Evolutionary conservation across 64 coral and sea anemone genomes (phyloP).

Genomic region (Montipora efflorescens): DNA sequence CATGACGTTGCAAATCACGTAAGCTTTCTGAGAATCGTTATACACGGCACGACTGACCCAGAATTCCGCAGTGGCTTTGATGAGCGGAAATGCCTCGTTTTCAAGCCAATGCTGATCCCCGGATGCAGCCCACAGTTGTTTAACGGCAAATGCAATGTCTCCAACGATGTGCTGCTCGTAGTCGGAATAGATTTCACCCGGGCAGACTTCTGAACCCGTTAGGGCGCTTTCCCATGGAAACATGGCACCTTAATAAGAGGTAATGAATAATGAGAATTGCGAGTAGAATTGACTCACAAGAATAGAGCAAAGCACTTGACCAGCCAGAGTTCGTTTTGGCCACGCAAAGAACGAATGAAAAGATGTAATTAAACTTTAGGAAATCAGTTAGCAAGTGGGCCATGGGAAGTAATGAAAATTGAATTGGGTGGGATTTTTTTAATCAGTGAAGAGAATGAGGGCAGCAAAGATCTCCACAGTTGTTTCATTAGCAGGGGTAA

Average conservation of each 20-base stretch:
- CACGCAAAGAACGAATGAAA: no score
- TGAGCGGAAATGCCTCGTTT: constrained; percentile 42
- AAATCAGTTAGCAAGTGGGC: no score
- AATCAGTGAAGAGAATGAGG: no score
- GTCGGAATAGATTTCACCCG: constrained; percentile 84
- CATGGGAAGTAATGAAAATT: no score
- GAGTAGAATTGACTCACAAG: background rate
- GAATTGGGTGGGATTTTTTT: no score
- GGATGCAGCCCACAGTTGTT: constrained; percentile 92
- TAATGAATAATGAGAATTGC: background rate
- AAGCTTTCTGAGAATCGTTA: constrained; percentile 64
- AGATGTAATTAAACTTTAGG: no score
- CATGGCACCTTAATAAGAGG: constrained; percentile 80
- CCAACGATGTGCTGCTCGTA: constrained; percentile 91
- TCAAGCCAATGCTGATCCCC: constrained; percentile 80
- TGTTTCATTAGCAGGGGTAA: no score
- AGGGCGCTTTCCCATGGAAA: constrained; percentile 99
- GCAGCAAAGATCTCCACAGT: no score
- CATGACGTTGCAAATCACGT: constrained; percentile 92
- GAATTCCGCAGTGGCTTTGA: constrained; percentile 87
- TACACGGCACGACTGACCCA: constrained; percentile 89
- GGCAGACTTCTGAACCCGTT: constrained; percentile 93
- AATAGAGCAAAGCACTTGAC: no score
- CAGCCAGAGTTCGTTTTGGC: no score
- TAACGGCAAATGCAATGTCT: constrained; percentile 92